A percentile compares a stretch with the other conserved stretches of the same genome.
Evolutionary conservation across 2,797 vertebrate genomes (phyloP).

Genomic region (Lacerta viridis): DNA sequence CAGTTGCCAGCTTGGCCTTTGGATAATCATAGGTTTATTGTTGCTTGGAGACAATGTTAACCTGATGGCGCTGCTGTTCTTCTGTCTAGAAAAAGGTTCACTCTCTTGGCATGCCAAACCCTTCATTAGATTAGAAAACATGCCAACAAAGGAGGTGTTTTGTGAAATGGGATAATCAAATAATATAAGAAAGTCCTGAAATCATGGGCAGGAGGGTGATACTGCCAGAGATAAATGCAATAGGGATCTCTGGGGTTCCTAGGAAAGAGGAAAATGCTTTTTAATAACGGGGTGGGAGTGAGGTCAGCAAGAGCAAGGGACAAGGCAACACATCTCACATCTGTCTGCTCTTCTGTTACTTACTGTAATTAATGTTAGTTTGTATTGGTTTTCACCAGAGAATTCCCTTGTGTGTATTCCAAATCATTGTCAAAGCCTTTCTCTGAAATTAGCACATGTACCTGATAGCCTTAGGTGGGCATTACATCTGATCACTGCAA

Average conservation of each 20-base stretch:
- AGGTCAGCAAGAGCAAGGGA: neutral
- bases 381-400: neutral
- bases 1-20: constrained; percentile 40
- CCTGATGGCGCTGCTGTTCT: constrained; percentile 54
- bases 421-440: neutral
- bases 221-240: constrained; percentile 51
- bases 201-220: constrained; percentile 55
- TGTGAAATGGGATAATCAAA: constrained; percentile 69
- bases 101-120: constrained; percentile 61
- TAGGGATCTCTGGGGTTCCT: constrained; percentile 27
- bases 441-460: neutral
- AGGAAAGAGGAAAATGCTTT: constrained; percentile 37
- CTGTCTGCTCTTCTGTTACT: neutral
- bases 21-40: constrained; percentile 40
- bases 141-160: constrained; percentile 67
- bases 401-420: neutral
- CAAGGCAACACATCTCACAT: too few species aligned
- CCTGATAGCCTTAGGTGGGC: neutral
- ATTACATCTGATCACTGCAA: neutral
- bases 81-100: constrained; percentile 42
- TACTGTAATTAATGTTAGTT: neutral
- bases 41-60: constrained; percentile 53
- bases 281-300: neutral
- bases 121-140: constrained; percentile 67
- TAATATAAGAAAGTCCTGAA: constrained; percentile 57